phyloP scores from a whole-genome alignment of 1,140 invertebrate species.

The Pararge aegeria region DNA sequence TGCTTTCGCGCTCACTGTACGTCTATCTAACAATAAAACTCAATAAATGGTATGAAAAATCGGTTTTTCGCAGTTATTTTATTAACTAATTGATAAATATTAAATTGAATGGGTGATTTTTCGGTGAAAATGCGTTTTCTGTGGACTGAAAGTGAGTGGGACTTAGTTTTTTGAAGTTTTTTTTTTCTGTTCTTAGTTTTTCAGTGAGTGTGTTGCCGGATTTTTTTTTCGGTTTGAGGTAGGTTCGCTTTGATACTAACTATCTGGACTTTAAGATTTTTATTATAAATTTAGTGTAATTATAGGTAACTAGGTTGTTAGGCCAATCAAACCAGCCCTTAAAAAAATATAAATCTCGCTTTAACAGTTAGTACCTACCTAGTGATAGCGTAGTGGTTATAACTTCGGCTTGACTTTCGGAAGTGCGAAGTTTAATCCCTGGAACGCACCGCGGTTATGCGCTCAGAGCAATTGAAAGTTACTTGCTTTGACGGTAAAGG shows the following conservation, averaged over 20 bases:
- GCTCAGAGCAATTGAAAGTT: no score
- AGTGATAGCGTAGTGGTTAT: no score
- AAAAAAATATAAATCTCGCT: no score
- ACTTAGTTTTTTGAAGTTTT: background rate
- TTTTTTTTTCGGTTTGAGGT: background rate
- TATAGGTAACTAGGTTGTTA: no score
- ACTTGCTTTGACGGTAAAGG: no score
- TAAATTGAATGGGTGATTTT: background rate
- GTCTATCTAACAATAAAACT: conserved; percentile 8
- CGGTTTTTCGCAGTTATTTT: background rate
- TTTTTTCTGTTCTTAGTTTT: background rate
- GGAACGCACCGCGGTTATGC: no score
- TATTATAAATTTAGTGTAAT: background rate
- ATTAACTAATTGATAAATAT: background rate
- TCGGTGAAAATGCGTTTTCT: background rate
- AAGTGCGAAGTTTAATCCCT: no score
- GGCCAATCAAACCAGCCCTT: no score
- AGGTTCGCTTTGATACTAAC: background rate
- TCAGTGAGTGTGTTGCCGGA: background rate
- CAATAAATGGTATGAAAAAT: background rate
- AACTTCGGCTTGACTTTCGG: no score
- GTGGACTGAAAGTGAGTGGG: conserved; percentile 1
- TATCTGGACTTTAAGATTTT: background rate
- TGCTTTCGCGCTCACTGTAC: conserved; percentile 43
- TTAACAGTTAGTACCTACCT: no score